These are phyloP conservation scores for Tachina fera DNA, from an alignment of 2,888 invertebrate species.

Conservation along the genomic window DNA sequence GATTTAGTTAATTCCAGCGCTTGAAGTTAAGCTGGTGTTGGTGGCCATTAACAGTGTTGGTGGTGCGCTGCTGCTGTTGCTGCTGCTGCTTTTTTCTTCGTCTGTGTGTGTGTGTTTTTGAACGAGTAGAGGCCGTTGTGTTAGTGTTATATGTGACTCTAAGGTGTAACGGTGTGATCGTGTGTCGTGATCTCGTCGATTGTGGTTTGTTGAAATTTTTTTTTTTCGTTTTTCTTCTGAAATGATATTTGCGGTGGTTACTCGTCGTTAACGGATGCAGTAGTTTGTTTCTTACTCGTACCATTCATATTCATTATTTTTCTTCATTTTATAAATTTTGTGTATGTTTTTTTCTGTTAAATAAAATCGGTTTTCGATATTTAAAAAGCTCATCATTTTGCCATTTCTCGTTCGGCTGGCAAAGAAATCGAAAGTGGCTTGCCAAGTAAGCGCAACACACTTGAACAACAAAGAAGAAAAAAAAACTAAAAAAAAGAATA, in stretches of 20 bases:
- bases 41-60: conserved; percentile 27
- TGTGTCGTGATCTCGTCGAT: conserved; percentile 68
- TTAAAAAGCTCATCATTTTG: conserved; percentile 80
- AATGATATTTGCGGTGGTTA: conserved; percentile 53
- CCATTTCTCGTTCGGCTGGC: conserved; percentile 82
- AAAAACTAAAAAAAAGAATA: conserved; percentile 12
- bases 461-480: not conserved
- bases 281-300: conserved; percentile 52
- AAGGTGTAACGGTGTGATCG: conserved; percentile 64
- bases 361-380: conserved; percentile 78
- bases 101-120: not conserved
- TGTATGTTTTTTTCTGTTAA: conserved; percentile 47
- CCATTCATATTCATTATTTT: conserved; percentile 21
- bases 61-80: conserved; percentile 7
- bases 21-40: conserved; percentile 36
- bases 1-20: conserved; percentile 27
- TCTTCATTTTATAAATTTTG: conserved; percentile 36
- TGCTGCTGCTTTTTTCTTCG: not conserved
- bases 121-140: not conserved
- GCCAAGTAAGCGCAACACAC: conserved; percentile 76
- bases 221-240: not conserved
- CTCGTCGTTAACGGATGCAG: conserved; percentile 69
- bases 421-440: conserved; percentile 82
- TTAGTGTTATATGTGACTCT: conserved; percentile 28
- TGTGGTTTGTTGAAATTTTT: conserved; percentile 59